Evolutionary conservation across 2,888 invertebrate species (phyloP), one percentile per base, ranked within the genome.

Genomic region (Drosophila cracens): DNA sequence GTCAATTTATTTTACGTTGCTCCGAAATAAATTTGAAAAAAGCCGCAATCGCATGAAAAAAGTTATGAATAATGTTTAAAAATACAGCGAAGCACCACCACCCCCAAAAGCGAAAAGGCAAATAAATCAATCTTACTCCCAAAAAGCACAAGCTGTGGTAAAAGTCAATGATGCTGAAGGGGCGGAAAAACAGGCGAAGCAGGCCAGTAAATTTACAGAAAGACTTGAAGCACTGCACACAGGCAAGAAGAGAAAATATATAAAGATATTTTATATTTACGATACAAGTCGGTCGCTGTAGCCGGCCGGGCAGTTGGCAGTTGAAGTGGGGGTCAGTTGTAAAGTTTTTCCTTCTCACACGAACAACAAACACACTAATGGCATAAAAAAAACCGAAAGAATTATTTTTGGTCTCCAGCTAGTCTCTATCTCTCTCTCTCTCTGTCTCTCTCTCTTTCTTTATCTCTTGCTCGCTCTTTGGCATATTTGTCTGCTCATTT

Each of bases 111-210:
- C 68, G 74, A 67, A 82, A 74, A 64, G 68, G 66, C 77, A 79
- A 82, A 90, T 88, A 88, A 89, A 88, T 88, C 90, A 88, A 88
- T 89, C 87, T 82, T 79, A 77, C 81, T 74, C 74, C 76, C 80
- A 74, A 38, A 57, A 62, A 58, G 62, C 48, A 58, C 53, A 70
- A 31, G 60, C 49, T 36, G 46, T 40, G 62, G 57, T 46, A 68
- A 54, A 67, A 79, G 66, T 63, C 75, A 74, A 33, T 36, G 71
- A 68, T 2, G 49, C 61, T 60, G 29, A 48, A 63, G 38, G 34
- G 13, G 1, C 34, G 13, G 13, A 2, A 21, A 10, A 29, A n/a
- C n/a, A 27, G 5, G 4, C 5, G 4, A 7, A 36, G 36, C 21
- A 4, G 52, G 25, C 43, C 53, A 63, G 36, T 46, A 43, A 68